Evolutionary conservation across 2,888 invertebrate species (phyloP), one percentile per base, ranked within the genome.

Genomic region (Drosophila leonis): DNA sequence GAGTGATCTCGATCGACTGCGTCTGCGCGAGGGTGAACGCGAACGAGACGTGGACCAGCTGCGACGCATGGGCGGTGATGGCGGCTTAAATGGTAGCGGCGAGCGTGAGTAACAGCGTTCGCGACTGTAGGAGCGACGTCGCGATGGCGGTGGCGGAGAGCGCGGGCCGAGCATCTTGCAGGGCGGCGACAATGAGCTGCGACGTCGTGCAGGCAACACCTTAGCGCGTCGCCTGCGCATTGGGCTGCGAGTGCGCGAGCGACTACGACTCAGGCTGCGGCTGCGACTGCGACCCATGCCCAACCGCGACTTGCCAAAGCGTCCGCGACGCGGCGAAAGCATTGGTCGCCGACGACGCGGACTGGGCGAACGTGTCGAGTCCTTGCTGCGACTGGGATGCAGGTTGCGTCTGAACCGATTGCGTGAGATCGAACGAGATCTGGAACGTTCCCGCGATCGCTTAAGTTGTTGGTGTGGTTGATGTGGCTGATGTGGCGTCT

Each of bases 1-100:
- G 3, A 37, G 27, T 0, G 78, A 69, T 18, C 56, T 37, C 3
- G 84, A 67, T 2, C 78, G 72, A 12, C 73, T 77, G 18, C 63
- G 70, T 2, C 75, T 60, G 0, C 61, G 76, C 0, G 71, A 33
- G n/a, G 75, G 59, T 3, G 69, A 72, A 29, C 80, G 75, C 51
- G 83, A 78, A 13, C 79, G 70, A 5, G 91, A 62, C 20, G 82
- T 78, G 0, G 91, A 90, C 55, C 85, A 74, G 56, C 91, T 92
- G 29, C 92, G 90, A 4, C 90, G 91, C 91, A 92, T 91, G 4
- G 92, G 92, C 2, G 93, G 92, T 9, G 93, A 92, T 0, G 92
- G 93, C 3, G 92, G 92, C 62, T 91, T 92, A 24, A 92, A 92
- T 7, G 92, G 92, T 42, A 92, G 65, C 9, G 92, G 93, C 0